Base-by-base conservation (phyloP, 2,797 vertebrate genomes). In the Sandelia bainsii region DNA sequence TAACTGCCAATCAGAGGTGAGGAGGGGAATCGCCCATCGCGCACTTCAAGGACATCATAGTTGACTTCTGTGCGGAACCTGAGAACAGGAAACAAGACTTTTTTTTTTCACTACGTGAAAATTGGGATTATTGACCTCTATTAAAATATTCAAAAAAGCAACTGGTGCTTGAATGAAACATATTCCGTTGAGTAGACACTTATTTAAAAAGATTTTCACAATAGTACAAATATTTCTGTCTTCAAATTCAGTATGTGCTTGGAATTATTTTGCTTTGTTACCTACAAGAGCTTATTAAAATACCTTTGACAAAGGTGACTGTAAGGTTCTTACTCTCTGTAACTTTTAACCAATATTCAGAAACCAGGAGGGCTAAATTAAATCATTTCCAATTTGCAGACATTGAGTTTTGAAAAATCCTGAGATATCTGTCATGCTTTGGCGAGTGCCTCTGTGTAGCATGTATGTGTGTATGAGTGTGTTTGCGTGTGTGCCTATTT, bases 21-120 rank as follows among this genome's bases (percentile, higher is more conserved):
- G 0, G 98, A 99, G 45, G 98, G 96, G 61, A 96, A 98, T 14
- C 95, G 95, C 8, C 98, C 98, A 0, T 99, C 98, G 1, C 97
- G 93, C 40, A 99, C 97, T 83, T 99, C 98, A 50, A 99, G 91
- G 0, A 98, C 94, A 37, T 99, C 98, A 0, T 99, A 99, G 81
- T 99, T 99, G 80, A 99, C 98, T 87, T 99, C 98, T 0, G 98
- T 99, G 87, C 98, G 96, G 88, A 99, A 99, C 80, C 98, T 99
- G 92, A 10, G 32, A 34, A 61, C 27, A 46, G 44, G 3, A 48
- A 54, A 49, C 0, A 13, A 44, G 5, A 7, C 7, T 9, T 20
- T 42, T 52, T 34, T 34, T 49, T 62, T 50, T 13, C 7, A 39
- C 17, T 23, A 40, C 48, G 40, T 60, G 25, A 37, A 49, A 39